Base-by-base conservation (phyloP, 2,797 vertebrate species). In the Scolopax rusticola region DNA sequence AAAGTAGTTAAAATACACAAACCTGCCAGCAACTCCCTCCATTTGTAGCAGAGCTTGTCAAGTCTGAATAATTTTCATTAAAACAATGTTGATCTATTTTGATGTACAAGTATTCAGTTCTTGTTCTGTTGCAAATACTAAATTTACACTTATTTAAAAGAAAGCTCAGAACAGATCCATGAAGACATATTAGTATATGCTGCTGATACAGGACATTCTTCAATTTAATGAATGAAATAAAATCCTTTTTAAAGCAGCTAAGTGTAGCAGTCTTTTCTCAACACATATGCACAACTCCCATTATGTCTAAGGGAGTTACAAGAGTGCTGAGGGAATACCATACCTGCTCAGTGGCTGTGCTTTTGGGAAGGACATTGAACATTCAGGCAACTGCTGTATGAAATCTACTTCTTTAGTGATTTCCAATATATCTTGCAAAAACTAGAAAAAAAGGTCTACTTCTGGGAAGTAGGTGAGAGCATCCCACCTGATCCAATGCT, bases 281-380 rank as follows among this genome's bases (percentile, higher is more conserved):
- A 41, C 32, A 51, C n/a, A 8, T 4, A 23, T 3, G 12, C 28
- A 25, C 12, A 63, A 6, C 40, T 17, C 8, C 59, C 3, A 1
- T 12, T 36, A 1, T 1, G 1, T 7, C 68, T 32, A 4, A 12
- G 27, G 28, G 60, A 74, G 32, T 28, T 59, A 38, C 0, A 11
- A 0, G 17, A 15, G 11, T 2, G 6, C 48, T 12, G 33, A 45
- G 27, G 23, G 7, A 79, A 23, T 3, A 8, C 8, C 8, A 2
- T 9, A 13, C 40, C 21, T 6, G 20, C 50, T 15, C 45, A 15
- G 11, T 0, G 2, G 17, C 5, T 0, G 0, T 27, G 11, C 3
- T 36, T 50, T 28, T 33, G 63, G 50, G 54, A 50, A 65, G 12
- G 23, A 54, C 7, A 3, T 18, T 23, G 32, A 18, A 57, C 23